Evolutionary conservation across 2,113 vertebrate genomes (phyloP), one percentile per base, ranked within the genome.

Genomic region (Phalacrocorax brasilianus): DNA sequence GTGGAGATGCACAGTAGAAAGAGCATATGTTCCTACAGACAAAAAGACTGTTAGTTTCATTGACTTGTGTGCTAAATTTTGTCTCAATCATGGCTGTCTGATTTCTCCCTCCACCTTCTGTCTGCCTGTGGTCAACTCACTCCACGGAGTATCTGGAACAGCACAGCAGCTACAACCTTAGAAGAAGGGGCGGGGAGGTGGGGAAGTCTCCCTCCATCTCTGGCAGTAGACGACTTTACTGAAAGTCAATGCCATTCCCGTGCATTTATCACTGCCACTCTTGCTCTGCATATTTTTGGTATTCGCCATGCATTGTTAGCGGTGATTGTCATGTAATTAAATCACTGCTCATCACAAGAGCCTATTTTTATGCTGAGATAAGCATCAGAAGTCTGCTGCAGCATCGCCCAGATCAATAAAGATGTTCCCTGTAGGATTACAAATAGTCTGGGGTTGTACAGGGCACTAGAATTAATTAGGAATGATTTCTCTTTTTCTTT

Each of bases 261-360:
- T 98, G 98, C 98, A 99, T 99, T 99, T 99, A 99, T 99, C 99
- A 99, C 97, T 99, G 99, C 98, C 99, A 98, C 97, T 97, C 92
- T 98, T 97, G 95, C 96, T 98, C 98, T 98, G 98, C 97, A 98
- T 98, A 98, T 98, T 98, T 98, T 98, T 98, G 97, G 98, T 98
- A 98, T 98, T 98, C 89, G 89, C 98, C 89, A 97, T 97, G 98
- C 98, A 98, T 99, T 99, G 98, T 99, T 99, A 99, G 98, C 98
- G 27, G 98, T 99, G 99, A 99, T 99, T 99, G 99, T 99, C 99
- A 99, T 98, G 99, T 99, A 99, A 99, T 99, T 99, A 99, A 99
- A 99, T 99, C 97, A 98, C 97, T 98, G 98, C 98, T 99, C 98
- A 98, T 99, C 99, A 98, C 97, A 95, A 98, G 98, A 99, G 98